phyloP scores from a whole-genome alignment of 2,888 invertebrate species.

The Drosophila kanekoi region DNA sequence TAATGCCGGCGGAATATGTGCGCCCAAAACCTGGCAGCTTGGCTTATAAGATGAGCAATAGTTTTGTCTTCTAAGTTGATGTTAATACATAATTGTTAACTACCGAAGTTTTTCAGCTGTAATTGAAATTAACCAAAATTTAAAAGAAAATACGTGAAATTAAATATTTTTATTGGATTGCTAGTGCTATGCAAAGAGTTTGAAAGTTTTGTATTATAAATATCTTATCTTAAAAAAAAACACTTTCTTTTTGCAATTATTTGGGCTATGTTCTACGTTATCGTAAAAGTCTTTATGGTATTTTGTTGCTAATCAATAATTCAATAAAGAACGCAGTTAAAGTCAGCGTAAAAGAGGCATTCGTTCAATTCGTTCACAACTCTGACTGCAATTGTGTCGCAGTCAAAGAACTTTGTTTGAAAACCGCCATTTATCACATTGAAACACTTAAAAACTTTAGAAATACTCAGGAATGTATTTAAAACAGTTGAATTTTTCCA shows the following conservation, averaged over 20 bases:
- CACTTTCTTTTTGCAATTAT: not conserved
- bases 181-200: too few relatives aligned
- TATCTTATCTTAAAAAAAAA: too few relatives aligned
- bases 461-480: conserved; percentile 10
- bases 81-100: conserved; percentile 24
- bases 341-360: too few relatives aligned
- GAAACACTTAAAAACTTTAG: not conserved
- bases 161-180: too few relatives aligned
- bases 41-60: conserved; percentile 3
- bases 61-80: conserved; percentile 14
- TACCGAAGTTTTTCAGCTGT: not conserved
- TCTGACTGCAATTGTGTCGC: not conserved
- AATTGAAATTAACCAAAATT: conserved; percentile 14
- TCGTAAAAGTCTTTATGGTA: too few relatives aligned
- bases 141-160: not conserved
- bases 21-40: conserved; percentile 3
- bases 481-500: conserved; percentile 8
- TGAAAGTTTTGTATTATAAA: too few relatives aligned
- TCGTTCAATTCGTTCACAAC: too few relatives aligned
- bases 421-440: not conserved
- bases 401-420: not conserved
- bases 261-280: not conserved
- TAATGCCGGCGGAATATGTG: conserved; percentile 27
- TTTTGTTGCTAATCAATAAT: not conserved
- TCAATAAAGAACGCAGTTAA: too few relatives aligned